A percentile compares a stretch with the other conserved stretches of the same genome.
These are phyloP conservation scores for Bombyx mandarina DNA, from an alignment of 1,140 invertebrate species.

Conservation along the genomic window DNA sequence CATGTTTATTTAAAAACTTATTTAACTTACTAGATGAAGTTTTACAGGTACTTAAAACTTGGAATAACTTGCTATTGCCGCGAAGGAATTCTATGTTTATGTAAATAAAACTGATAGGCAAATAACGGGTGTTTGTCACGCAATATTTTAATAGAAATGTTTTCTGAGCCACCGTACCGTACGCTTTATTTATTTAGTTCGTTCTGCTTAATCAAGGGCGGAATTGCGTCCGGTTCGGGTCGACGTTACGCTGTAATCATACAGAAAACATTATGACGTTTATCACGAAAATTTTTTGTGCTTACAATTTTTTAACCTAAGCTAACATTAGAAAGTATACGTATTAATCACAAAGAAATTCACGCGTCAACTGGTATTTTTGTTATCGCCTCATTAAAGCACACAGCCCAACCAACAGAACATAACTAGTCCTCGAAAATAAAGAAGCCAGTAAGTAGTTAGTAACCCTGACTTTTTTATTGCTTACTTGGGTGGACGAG, in stretches of 20 bases:
- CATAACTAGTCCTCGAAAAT: no score
- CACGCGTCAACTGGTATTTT: no score
- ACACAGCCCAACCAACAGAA: no score
- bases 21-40: constrained; percentile 6
- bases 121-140: constrained; percentile 9
- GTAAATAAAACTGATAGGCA: constrained; percentile 12
- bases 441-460: no score
- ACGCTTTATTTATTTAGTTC: constrained; percentile 1
- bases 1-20: not conserved
- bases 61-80: constrained; percentile 1
- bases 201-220: not conserved
- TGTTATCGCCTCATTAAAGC: no score
- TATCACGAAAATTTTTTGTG: no score
- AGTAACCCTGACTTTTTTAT: no score
- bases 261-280: no score
- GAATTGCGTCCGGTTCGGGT: not conserved
- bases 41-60: constrained; percentile 9
- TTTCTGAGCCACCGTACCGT: not conserved
- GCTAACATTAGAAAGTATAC: no score
- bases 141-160: constrained; percentile 7
- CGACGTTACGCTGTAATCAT: not conserved
- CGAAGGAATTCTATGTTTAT: constrained; percentile 10
- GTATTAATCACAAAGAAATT: no score
- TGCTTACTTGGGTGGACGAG: no score
- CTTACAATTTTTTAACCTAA: no score